phyloP scores from a whole-genome alignment of 2,888 invertebrate genomes.

The Toxonevra muliebris region DNA sequence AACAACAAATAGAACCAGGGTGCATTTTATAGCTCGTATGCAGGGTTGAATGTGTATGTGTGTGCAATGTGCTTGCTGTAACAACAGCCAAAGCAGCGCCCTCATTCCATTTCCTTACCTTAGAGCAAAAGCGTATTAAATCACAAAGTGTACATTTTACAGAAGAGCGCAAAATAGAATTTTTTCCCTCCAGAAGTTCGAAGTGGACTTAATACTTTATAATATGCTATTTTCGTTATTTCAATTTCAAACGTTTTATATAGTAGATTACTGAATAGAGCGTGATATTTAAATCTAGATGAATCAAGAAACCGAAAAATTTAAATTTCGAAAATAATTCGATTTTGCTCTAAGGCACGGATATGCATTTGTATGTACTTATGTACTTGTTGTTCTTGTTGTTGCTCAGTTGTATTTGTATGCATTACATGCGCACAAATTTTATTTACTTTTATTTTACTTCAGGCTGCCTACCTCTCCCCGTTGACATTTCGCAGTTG shows the following conservation, averaged over 20 bases:
- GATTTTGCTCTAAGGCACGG: no score
- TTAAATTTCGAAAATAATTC: no score
- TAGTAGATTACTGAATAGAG: no score
- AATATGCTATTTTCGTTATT: no score
- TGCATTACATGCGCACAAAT: slow-evolving; percentile 39
- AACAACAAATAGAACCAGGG: not conserved
- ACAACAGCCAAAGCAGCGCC: not conserved
- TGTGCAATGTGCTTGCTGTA: not conserved
- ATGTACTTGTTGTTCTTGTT: not conserved
- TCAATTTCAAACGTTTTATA: no score
- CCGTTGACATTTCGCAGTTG: slow-evolving; percentile 33
- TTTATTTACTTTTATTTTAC: slow-evolving; percentile 26
- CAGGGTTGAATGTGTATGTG: not conserved
- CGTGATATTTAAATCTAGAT: no score
- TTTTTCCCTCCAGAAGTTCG: no score
- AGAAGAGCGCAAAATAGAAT: no score
- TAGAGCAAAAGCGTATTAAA: no score
- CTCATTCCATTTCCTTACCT: not conserved
- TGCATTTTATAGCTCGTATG: not conserved
- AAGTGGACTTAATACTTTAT: no score
- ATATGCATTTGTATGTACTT: not conserved
- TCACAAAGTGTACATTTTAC: no score
- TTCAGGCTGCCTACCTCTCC: slow-evolving; percentile 27
- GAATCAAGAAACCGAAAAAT: no score
- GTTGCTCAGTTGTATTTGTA: slow-evolving; percentile 27